Evolutionary conservation across 2,113 vertebrate species (phyloP), one percentile per base, ranked within the genome.

Genomic region (Phocoena sinus): DNA sequence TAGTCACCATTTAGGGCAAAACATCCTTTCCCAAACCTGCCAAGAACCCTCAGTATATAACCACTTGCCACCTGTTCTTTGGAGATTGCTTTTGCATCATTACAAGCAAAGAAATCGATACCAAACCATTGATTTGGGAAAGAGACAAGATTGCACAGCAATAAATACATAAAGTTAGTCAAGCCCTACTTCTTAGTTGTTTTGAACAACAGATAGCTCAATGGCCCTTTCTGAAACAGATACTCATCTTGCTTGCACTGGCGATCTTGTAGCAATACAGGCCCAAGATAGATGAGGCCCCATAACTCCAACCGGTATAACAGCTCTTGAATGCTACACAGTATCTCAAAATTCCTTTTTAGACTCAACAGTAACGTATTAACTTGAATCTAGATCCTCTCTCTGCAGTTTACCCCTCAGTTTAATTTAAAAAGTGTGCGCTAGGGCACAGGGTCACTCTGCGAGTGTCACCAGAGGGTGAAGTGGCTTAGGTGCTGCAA

Each of bases 111-210:
- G 70, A 95, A 93, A 97, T 92, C 67, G 96, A 94, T 94, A 89
- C 26, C 50, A 97, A 67, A n/a, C 60, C 90, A 94, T 41, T 97
- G 89, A 96, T 95, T 97, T 95, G 89, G 95, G 93, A 97, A 44
- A 58, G 81, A 98, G 74, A 96, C 90, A 47, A 96, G 84, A 96
- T 3, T 94, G 94, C 41, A 80, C 12, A 84, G 87, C 36, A 87
- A 81, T 90, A 97, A 96, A 96, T 96, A 79, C 56, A 91, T 91
- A 77, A 97, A 84, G 95, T 97, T 97, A 97, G 94, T 96, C 86
- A 89, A 10, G 73, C 83, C 41, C 96, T 97, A 87, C 47, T 92
- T 97, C 97, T 96, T 11, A 18, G 67, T 85, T 10, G 23, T 86
- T 98, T 96, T 88, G 80, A 93, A 97, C 81, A 91, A 93, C 53